Evolutionary conservation across 2,888 invertebrate genomes (phyloP).

Genomic region (Acrocyrtus sp.): DNA sequence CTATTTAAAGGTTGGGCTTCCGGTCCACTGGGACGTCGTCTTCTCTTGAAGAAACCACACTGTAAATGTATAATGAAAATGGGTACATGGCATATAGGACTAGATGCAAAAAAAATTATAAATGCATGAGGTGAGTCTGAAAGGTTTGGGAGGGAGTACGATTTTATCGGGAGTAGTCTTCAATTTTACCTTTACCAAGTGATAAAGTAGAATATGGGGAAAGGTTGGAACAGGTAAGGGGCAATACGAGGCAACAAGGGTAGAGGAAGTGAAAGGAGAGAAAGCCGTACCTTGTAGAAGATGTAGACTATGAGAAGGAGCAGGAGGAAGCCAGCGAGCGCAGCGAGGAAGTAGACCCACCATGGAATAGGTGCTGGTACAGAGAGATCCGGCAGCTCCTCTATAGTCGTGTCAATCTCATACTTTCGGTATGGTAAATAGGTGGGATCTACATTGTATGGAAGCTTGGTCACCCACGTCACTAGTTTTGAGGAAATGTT

Average conservation of each 20-base stretch:
- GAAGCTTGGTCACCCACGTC: constrained; percentile 78
- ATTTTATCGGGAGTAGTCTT: too few species aligned
- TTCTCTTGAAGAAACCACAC: constrained; percentile 94
- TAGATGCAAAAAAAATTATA: constrained; percentile 28
- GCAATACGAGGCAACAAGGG: too few species aligned
- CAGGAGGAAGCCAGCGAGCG: constrained; percentile 82
- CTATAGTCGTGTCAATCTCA: constrained; percentile 76
- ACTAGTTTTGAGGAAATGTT: constrained; percentile 81
- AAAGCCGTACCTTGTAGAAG: constrained; percentile 78
- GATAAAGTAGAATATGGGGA: too few species aligned
- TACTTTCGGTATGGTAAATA: constrained; percentile 73
- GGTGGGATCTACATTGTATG: constrained; percentile 76
- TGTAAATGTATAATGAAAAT: constrained; percentile 69
- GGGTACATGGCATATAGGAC: constrained; percentile 15
- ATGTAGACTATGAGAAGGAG: constrained; percentile 80
- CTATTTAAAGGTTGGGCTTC: constrained; percentile 87
- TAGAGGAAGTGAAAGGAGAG: not conserved
- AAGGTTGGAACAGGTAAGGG: too few species aligned
- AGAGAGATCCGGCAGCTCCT: constrained; percentile 65
- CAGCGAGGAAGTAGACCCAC: constrained; percentile 88
- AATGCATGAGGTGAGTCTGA: constrained; percentile 34
- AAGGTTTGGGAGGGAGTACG: not conserved
- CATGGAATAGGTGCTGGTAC: constrained; percentile 75
- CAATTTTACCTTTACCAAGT: too few species aligned
- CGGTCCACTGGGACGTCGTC: constrained; percentile 78